Evolutionary conservation across 2,888 invertebrate species (phyloP).

Genomic region (Tetranychus truncatus): DNA sequence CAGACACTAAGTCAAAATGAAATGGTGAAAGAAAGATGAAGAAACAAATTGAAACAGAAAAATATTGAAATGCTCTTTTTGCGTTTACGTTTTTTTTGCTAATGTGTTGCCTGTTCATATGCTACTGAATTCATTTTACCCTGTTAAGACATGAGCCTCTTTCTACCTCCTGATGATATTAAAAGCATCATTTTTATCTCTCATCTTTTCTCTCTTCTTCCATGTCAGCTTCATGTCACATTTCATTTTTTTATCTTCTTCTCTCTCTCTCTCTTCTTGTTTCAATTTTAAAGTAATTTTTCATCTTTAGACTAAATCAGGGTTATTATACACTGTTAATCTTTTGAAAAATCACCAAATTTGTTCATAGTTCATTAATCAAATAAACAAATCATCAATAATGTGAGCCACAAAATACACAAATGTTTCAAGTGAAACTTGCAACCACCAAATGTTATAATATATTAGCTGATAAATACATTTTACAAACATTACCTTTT

Average conservation of each 20-base stretch:
- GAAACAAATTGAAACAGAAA: too few relatives aligned
- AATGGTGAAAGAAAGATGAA: neutral
- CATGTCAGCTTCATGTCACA: neutral
- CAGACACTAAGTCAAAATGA: neutral
- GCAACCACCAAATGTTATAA: too few relatives aligned
- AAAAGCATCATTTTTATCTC: neutral
- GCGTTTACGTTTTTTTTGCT: neutral
- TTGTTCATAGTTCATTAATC: neutral
- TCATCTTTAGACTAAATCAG: neutral
- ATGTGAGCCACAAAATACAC: neutral
- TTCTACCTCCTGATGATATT: neutral
- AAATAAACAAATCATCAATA: neutral
- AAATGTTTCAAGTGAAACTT: neutral
- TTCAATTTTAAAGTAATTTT: neutral
- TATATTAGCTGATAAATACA: too few relatives aligned
- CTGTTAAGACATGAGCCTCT: neutral
- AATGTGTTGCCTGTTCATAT: neutral
- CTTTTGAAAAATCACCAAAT: neutral
- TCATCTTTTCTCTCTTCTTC: neutral
- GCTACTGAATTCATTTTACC: neutral
- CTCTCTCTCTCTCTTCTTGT: neutral
- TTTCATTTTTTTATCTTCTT: neutral
- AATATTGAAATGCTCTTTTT: neutral
- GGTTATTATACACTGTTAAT: neutral
- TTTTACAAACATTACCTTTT: too few relatives aligned